Percentiles rank a stretch among this genome's conserved stretches.
Evolutionary conservation across 2,888 invertebrate species (phyloP).

Genomic region (Acleris cristana): DNA sequence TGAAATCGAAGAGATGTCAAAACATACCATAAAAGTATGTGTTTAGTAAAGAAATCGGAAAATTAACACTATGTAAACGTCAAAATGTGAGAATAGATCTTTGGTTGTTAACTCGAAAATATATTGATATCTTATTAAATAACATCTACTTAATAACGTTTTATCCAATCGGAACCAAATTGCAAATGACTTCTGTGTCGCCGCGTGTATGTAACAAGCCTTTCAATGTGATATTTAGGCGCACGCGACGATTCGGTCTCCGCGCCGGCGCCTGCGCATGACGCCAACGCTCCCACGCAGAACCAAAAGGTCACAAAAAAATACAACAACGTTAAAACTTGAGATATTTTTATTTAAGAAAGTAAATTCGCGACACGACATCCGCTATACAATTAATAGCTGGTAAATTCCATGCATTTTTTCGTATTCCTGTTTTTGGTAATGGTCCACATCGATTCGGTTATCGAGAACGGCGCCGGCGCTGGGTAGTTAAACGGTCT

Average conservation of each 20-base stretch:
- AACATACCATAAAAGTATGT: too few relatives aligned
- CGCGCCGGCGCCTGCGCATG: constrained; percentile 63
- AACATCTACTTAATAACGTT: neutral
- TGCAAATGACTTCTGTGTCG: constrained; percentile 23
- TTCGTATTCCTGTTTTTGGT: constrained; percentile 63
- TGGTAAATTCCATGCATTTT: constrained; percentile 68
- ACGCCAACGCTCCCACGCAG: constrained; percentile 54
- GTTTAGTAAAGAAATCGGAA: too few relatives aligned
- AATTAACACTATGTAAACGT: too few relatives aligned
- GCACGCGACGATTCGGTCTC: constrained; percentile 45
- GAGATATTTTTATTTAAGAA: constrained; percentile 2
- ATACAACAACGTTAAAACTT: constrained; percentile 7
- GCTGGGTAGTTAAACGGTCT: constrained; percentile 39
- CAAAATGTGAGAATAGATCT: too few relatives aligned
- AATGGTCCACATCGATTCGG: constrained; percentile 50
- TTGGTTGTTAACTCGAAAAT: neutral
- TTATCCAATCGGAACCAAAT: constrained; percentile 33
- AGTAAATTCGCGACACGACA: constrained; percentile 32
- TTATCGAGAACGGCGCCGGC: constrained; percentile 61
- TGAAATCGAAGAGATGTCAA: too few relatives aligned
- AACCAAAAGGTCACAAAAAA: constrained; percentile 51
- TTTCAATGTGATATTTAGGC: constrained; percentile 48
- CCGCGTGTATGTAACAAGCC: constrained; percentile 29
- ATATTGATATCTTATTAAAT: neutral
- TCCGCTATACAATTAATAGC: constrained; percentile 65